A percentile compares a stretch with the other conserved stretches of the same genome.
These are phyloP conservation scores for Macropis europaea DNA, from an alignment of 2,888 invertebrate genomes.

Conservation along the genomic window DNA sequence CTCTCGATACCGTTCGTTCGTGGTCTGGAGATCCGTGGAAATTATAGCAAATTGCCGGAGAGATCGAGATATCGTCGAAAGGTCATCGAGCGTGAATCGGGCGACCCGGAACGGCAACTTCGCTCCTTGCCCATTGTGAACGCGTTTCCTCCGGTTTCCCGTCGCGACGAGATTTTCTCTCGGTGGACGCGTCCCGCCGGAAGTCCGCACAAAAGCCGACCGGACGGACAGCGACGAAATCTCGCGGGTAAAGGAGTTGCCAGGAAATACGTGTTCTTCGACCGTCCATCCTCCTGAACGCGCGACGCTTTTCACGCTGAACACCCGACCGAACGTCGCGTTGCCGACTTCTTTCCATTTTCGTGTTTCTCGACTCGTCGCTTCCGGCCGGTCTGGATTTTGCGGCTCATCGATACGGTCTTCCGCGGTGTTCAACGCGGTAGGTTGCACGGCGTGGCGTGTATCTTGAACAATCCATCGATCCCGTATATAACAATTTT, in stretches of 20 bases:
- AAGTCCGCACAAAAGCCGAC: constrained; percentile 59
- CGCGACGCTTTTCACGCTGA: neutral
- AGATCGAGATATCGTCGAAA: neutral
- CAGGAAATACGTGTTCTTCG: constrained; percentile 35
- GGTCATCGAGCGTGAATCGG: neutral
- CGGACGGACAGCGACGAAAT: constrained; percentile 32
- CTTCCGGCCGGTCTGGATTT: no score
- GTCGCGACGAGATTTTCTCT: constrained; percentile 18
- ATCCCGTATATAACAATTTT: no score
- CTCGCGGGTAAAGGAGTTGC: constrained; percentile 6
- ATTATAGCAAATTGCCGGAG: neutral
- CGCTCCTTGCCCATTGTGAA: constrained; percentile 28
- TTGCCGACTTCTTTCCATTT: no score
- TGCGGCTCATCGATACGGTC: no score
- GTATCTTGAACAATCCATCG: no score
- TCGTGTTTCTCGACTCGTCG: no score
- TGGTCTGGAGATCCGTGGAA: neutral
- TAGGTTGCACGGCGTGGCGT: no score
- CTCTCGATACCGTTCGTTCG: no score
- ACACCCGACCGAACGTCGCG: neutral
- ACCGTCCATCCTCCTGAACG: neutral
- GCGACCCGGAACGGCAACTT: neutral
- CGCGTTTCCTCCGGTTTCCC: constrained; percentile 58
- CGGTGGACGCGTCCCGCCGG: constrained; percentile 39
- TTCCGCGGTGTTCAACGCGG: no score